A percentile compares a stretch with the other conserved stretches of the same genome.
Evolutionary conservation across 2,888 invertebrate genomes (phyloP).

Genomic region (Willowsia nigromaculata): DNA sequence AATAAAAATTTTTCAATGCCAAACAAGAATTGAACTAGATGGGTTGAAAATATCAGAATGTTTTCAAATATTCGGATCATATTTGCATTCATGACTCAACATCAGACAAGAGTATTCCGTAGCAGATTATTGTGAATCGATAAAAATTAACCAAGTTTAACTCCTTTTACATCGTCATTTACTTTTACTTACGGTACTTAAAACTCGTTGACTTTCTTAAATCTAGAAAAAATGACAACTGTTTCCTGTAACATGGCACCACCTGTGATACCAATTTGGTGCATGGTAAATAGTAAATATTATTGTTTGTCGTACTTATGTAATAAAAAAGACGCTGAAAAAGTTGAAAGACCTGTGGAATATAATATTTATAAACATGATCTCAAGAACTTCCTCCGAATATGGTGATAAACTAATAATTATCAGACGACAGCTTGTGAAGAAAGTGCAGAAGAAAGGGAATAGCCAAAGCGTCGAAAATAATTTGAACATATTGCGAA

Average conservation of each 20-base stretch:
- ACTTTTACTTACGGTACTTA: slow-evolving; percentile 27
- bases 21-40: no score
- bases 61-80: no score
- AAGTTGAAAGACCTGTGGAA: slow-evolving; percentile 45
- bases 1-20: no score
- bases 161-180: background rate
- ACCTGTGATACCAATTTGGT: background rate
- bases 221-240: background rate
- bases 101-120: no score
- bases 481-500: slow-evolving; percentile 61
- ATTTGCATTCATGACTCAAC: no score
- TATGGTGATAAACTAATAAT: background rate
- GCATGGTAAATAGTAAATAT: background rate
- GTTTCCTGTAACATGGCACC: background rate
- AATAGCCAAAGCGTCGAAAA: background rate
- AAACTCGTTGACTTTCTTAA: background rate
- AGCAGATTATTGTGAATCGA: no score
- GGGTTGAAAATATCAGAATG: no score
- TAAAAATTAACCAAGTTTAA: no score
- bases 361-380: background rate
- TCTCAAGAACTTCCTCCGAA: background rate
- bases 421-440: background rate
- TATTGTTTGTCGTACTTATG: background rate
- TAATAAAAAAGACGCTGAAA: background rate
- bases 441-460: background rate